Percentiles rank a stretch among this genome's conserved stretches.
Conservation (phyloP, 1,140 invertebrate genomes). For the Ceratosolen solmsi region DNA sequence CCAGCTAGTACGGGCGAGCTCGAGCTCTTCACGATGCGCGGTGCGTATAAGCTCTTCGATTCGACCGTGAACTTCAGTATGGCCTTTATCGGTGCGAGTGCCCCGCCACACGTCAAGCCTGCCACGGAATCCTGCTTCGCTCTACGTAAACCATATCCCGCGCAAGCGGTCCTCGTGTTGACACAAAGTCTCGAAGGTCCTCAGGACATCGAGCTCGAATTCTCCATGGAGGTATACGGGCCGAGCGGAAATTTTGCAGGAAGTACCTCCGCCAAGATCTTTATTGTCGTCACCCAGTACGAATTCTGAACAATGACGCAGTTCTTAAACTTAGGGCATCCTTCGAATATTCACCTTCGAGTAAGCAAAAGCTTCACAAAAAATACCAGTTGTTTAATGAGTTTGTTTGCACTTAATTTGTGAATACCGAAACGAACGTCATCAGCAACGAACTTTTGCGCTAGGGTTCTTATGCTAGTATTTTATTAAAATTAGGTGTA, state of each 20-base stretch:
- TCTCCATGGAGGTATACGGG: slow-evolving; percentile 88
- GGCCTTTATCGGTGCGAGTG: slow-evolving; percentile 78
- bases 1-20: slow-evolving; percentile 77
- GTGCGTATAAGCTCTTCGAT: slow-evolving; percentile 78
- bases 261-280: slow-evolving; percentile 86
- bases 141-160: slow-evolving; percentile 73
- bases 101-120: slow-evolving; percentile 75
- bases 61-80: slow-evolving; percentile 85
- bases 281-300: slow-evolving; percentile 89
- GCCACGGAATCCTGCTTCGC: slow-evolving; percentile 82
- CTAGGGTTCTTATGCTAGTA: no score
- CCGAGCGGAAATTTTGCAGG: slow-evolving; percentile 80
- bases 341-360: no score
- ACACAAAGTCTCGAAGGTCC: slow-evolving; percentile 84
- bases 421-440: no score
- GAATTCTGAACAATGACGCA: slow-evolving; percentile 80
- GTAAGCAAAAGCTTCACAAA: no score
- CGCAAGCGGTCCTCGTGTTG: slow-evolving; percentile 84
- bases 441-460: no score
- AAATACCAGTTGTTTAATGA: no score
- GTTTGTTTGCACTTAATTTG: no score
- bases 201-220: slow-evolving; percentile 89
- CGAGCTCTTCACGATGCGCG: slow-evolving; percentile 91
- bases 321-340: no score
- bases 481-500: no score